These are phyloP conservation scores for Gnatocerus cornutus DNA, from an alignment of 2,888 invertebrate species.

Conservation along the genomic window DNA sequence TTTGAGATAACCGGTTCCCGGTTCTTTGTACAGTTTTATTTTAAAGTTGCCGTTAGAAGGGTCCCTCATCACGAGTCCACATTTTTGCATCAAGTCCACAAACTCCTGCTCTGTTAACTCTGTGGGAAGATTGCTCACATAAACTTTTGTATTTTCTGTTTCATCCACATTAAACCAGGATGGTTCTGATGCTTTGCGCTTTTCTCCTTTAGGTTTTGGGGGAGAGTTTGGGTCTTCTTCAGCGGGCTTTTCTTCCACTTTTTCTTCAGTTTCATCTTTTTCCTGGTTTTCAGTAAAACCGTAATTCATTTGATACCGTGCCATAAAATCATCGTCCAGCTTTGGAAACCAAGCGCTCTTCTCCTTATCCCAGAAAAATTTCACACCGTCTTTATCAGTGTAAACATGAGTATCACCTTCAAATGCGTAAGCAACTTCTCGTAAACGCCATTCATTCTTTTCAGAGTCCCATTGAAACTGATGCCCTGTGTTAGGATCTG, in stretches of 20 bases:
- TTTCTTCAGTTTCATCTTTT: conserved; percentile 58
- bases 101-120: conserved; percentile 93
- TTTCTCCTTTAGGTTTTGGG: conserved; percentile 62
- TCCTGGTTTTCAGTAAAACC: conserved; percentile 83
- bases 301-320: conserved; percentile 96
- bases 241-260: conserved; percentile 31
- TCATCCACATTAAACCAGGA: conserved; percentile 95
- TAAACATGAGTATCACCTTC: conserved; percentile 87
- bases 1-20: conserved; percentile 86
- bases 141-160: conserved; percentile 94
- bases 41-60: conserved; percentile 58
- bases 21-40: conserved; percentile 86
- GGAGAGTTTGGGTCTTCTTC: conserved; percentile 56
- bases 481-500: conserved; percentile 80
- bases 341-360: conserved; percentile 98
- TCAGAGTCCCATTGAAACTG: conserved; percentile 79
- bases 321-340: conserved; percentile 97
- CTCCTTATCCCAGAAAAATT: conserved; percentile 92
- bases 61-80: conserved; percentile 90
- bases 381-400: conserved; percentile 89
- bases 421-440: conserved; percentile 75
- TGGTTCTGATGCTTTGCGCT: conserved; percentile 74
- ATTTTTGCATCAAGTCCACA: conserved; percentile 95
- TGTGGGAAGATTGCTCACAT: conserved; percentile 92
- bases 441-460: conserved; percentile 76